A percentile compares a stretch with the other conserved stretches of the same genome.
Conservation (phyloP, 2,888 invertebrate species). For the Drosophila mulleri region DNA sequence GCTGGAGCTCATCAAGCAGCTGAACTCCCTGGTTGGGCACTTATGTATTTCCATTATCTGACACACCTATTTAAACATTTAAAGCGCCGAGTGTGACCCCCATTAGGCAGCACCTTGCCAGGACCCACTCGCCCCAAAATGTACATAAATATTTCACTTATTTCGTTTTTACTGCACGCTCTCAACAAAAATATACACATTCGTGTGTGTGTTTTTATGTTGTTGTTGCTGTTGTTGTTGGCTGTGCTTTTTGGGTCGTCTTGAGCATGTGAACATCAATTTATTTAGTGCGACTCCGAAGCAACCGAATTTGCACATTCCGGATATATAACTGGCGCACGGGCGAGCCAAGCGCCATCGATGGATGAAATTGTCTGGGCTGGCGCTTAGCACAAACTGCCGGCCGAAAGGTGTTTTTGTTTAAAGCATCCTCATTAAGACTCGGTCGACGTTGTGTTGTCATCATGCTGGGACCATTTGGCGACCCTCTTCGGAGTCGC, state of each 20-base stretch:
- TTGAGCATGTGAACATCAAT: conserved; percentile 74
- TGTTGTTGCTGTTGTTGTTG: not conserved
- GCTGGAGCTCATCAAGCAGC: conserved; percentile 39
- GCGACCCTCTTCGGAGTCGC: not conserved
- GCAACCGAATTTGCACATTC: conserved; percentile 62
- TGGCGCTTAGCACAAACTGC: conserved; percentile 27
- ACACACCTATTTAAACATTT: conserved; percentile 82
- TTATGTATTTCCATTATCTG: conserved; percentile 80
- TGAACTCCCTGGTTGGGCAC: conserved; percentile 64
- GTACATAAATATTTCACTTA: conserved; percentile 77
- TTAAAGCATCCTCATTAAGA: conserved; percentile 36
- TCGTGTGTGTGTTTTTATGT: not conserved
- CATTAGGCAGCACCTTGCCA: conserved; percentile 76
- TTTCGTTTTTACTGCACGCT: conserved; percentile 60
- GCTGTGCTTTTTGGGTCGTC: conserved; percentile 42
- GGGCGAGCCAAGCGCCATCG: conserved; percentile 23
- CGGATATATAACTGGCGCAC: conserved; percentile 36
- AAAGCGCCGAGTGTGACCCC: conserved; percentile 80
- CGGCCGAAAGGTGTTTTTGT: conserved; percentile 45
- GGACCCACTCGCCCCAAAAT: conserved; percentile 56
- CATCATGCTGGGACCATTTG: conserved; percentile 7
- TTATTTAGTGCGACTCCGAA: conserved; percentile 69
- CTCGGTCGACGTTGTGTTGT: conserved; percentile 3
- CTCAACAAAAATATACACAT: conserved; percentile 1
- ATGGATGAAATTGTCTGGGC: conserved; percentile 36